Evolutionary conservation across 2,113 vertebrate species (phyloP), one percentile per base, ranked within the genome.

Genomic region (Oriolus oriolus): DNA sequence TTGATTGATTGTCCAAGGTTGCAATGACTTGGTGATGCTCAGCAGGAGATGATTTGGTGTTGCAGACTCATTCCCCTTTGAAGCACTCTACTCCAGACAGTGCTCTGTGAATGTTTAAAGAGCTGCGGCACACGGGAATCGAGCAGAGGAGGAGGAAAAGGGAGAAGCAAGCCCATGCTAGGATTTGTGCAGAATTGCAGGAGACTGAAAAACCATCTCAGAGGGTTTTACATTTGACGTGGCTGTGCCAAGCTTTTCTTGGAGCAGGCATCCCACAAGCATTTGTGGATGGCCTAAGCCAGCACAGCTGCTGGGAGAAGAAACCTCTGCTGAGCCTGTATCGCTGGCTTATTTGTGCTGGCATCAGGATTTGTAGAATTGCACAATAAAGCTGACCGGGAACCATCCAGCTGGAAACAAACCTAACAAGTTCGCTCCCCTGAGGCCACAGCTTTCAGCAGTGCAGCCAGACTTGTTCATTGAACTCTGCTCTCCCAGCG

Each of bases 351-450:
- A n/a, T 92, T 96, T 89, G 56, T 95, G 86, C 76, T 92, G 83
- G 68, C 90, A 92, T 80, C 49, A 57, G 84, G 89, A 75, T 84
- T 89, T 89, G 86, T 78, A 84, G 89, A 66, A 87, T 87, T 95
- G 93, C 91, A 69, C 94, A 93, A 87, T 37, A 83, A 92, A 81
- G 60, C 64, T 1, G 20, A 77, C 83, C 0, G 1, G 64, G 76
- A 93, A 50, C 39, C 60, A 22, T 87, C 82, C 33, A 5, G 68
- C 84, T 95, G 93, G 89, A 95, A 93, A 79, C 73, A 95, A 92
- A 93, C 64, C 93, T 59, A 97, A 90, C 85, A 76, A 86, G 76
- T 94, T 54, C 27, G 16, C 59, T 92, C 60, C 89, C 95, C 80
- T 13, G 57, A 78, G 89, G 94, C 95, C 89, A 89, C 2, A 0